Percentiles rank a stretch among this genome's conserved stretches.
Evolutionary conservation across 2,888 invertebrate genomes (phyloP).

Genomic region (Camptogramma bilineatum): DNA sequence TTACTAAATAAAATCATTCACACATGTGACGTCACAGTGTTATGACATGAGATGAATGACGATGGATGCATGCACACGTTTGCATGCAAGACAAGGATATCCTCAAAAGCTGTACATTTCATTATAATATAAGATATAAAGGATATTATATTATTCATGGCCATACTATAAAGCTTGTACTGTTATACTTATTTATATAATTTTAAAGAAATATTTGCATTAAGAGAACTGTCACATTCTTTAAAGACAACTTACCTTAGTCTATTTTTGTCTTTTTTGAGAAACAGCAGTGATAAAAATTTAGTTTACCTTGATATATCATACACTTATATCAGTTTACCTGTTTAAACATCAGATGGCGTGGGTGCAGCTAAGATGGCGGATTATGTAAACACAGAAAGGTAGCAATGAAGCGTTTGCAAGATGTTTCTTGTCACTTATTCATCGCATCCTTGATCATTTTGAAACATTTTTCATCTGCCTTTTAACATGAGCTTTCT

Average conservation of each 20-base stretch:
- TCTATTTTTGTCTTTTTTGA: no score
- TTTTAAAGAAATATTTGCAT: no score
- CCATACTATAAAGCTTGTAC: neutral
- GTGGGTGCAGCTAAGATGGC: constrained; percentile 57
- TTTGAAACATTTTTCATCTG: no score
- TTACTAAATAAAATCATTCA: constrained; percentile 42
- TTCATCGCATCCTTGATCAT: neutral
- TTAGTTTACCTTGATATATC: neutral
- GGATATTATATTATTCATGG: neutral
- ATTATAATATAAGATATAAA: neutral
- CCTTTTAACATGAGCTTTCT: no score
- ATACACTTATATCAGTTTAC: constrained; percentile 14
- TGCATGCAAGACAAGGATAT: constrained; percentile 31
- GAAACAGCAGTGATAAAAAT: no score
- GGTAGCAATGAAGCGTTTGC: constrained; percentile 59
- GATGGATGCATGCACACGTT: constrained; percentile 37
- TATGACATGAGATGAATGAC: constrained; percentile 45
- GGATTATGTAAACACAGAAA: constrained; percentile 48
- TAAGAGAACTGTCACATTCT: no score
- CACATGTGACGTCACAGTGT: constrained; percentile 45
- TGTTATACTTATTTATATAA: neutral
- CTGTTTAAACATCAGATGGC: constrained; percentile 53
- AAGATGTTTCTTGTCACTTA: constrained; percentile 61
- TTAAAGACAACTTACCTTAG: no score
- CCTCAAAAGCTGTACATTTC: constrained; percentile 14